These are phyloP conservation scores for Platorchestia sp. DNA, from an alignment of 1,140 invertebrate species.

Conservation along the genomic window DNA sequence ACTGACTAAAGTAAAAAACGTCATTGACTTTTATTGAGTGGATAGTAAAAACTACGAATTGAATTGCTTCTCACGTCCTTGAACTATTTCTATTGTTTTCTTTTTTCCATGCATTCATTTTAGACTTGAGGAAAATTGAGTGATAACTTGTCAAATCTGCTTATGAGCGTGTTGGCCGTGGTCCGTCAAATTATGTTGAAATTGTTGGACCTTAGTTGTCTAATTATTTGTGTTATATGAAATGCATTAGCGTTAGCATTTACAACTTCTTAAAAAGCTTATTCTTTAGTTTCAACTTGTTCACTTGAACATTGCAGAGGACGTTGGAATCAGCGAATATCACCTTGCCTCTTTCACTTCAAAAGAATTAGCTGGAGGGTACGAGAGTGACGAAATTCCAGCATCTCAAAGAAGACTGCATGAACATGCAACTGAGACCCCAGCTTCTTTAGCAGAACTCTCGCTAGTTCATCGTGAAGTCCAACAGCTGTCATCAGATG, in stretches of 20 bases:
- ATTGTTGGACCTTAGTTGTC: not conserved
- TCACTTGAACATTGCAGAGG: not conserved
- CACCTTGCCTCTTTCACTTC: not conserved
- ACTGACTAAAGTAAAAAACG: not conserved
- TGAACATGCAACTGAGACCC: not conserved
- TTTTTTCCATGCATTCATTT: not conserved
- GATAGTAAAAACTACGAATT: not conserved
- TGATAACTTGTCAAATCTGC: too few relatives aligned
- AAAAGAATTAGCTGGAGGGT: not conserved
- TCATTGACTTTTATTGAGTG: not conserved
- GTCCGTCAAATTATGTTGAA: not conserved
- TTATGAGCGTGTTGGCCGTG: not conserved
- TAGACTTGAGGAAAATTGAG: not conserved
- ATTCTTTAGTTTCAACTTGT: not conserved
- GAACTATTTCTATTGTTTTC: not conserved
- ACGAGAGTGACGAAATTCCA: not conserved
- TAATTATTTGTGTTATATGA: too few relatives aligned
- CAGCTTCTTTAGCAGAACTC: not conserved
- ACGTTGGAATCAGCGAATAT: not conserved
- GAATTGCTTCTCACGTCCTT: not conserved
- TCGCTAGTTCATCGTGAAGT: not conserved
- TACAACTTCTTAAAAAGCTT: not conserved
- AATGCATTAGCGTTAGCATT: not conserved
- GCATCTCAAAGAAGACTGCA: not conserved
- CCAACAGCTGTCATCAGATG: not conserved